Evolutionary conservation across 1,140 invertebrate species (phyloP).

Genomic region (Chymomyza costata): DNA sequence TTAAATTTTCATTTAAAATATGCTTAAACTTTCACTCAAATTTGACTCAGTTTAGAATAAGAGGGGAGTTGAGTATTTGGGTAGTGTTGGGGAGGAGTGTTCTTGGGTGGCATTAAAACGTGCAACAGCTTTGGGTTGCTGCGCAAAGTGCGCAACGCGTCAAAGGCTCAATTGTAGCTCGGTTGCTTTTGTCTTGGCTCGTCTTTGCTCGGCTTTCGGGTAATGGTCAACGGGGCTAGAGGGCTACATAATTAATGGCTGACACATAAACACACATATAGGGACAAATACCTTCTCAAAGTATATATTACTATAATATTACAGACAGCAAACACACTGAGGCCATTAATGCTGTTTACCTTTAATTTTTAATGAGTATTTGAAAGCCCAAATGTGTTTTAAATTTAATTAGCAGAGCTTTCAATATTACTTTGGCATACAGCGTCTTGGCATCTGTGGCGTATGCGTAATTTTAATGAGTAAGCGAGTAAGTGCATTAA

Average conservation of each 20-base stretch:
- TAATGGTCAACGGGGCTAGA: no score
- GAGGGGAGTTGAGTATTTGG: background rate
- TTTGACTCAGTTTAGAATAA: conserved; percentile 16
- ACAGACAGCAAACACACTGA: no score
- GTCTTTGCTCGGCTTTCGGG: conserved; percentile 13
- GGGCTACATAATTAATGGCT: no score
- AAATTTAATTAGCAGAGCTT: conserved; percentile 13
- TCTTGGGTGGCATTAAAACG: background rate
- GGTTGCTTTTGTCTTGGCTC: conserved; percentile 13
- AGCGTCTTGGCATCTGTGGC: conserved; percentile 4
- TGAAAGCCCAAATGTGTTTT: conserved; percentile 19
- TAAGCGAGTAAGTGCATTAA: conserved; percentile 13
- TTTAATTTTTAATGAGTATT: conserved; percentile 21
- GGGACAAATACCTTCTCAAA: no score
- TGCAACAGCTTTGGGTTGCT: conserved; percentile 43
- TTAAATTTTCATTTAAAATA: no score
- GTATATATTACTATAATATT: no score
- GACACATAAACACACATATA: no score
- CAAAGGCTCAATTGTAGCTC: background rate
- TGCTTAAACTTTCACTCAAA: conserved; percentile 30
- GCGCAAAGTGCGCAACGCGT: conserved; percentile 17
- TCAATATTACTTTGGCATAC: no score
- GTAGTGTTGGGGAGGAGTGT: background rate
- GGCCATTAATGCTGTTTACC: conserved; percentile 21
- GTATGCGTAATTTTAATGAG: conserved; percentile 38